These are phyloP conservation scores for Boloria selene DNA, from an alignment of 2,888 invertebrate species.

Conservation along the genomic window DNA sequence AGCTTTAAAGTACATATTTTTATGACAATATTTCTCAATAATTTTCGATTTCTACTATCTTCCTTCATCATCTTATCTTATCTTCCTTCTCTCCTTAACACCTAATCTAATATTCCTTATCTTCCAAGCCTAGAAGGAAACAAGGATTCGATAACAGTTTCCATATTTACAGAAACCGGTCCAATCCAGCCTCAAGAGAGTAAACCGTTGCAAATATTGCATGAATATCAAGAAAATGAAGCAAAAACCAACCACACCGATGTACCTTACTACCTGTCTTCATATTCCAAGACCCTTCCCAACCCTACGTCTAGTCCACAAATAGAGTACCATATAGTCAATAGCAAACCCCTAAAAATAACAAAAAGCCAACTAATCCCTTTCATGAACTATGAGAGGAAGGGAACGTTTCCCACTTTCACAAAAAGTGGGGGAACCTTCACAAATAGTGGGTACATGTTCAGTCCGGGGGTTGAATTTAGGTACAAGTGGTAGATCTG, in stretches of 20 bases:
- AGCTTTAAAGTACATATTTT: not conserved
- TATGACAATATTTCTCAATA: not conserved
- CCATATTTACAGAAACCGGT: slow-evolving; percentile 65
- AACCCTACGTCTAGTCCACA: not conserved
- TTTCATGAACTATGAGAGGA: slow-evolving; percentile 25
- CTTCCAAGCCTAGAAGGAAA: slow-evolving; percentile 47
- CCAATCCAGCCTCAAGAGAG: slow-evolving; percentile 50
- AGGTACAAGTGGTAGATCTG: slow-evolving; percentile 24
- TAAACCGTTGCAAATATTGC: slow-evolving; percentile 44
- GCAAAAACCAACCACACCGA: slow-evolving; percentile 38
- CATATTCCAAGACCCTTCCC: not conserved
- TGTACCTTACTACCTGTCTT: slow-evolving; percentile 8
- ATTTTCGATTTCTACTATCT: not conserved
- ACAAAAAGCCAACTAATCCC: slow-evolving; percentile 19
- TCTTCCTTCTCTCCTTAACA: not conserved
- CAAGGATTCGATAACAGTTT: slow-evolving; percentile 63
- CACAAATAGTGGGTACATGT: slow-evolving; percentile 22
- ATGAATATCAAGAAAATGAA: slow-evolving; percentile 44
- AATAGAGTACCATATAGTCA: slow-evolving; percentile 14
- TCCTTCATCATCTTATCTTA: slow-evolving; percentile 4
- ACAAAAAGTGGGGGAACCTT: slow-evolving; percentile 24
- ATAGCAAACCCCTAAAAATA: slow-evolving; percentile 5
- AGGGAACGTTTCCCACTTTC: slow-evolving; percentile 28
- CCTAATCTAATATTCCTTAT: slow-evolving; percentile 6
- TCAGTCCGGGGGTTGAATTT: slow-evolving; percentile 19